Evolutionary conservation across 2,888 invertebrate species (phyloP), one percentile per base, ranked within the genome.

Genomic region (Dusona sp.): DNA sequence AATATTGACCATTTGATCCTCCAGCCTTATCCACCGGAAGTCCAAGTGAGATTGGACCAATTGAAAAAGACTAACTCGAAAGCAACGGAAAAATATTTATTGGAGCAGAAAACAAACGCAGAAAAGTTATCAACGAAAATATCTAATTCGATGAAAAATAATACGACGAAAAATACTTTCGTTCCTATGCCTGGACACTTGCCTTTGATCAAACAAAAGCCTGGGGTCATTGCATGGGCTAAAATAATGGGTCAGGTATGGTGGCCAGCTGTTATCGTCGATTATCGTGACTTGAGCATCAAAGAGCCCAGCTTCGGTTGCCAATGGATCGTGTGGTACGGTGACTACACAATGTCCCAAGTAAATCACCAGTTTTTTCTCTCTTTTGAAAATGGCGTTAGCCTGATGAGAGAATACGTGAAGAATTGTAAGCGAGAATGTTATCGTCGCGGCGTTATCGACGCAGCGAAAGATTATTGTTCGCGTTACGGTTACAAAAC

Each of bases 311-410:
- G 85, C 79, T 91, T 92, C 36, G 92, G 92, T 64, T 92, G 91
- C 84, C 93, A 93, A 22, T 93, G 93, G 94, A 92, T 94, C 11
- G 90, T 93, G 88, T 93, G 94, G 93, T 94, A 94, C 84, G 94
- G 93, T 1, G 94, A 94, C 87, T 91, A 90, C 54, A 89, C 90
- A 48, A 86, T 93, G 83, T 93, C 93, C 2, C 90, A 93, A 90
- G 93, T 94, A 1, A 54, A 88, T 80, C 72, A 85, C 61, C 83
- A 67, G 33, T 85, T 61, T 61, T 85, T 83, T 33, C 61, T 83
- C 61, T 54, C 54, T 0, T 87, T 84, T 68, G 85, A 54, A 0
- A 78, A 64, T 9, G 83, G 83, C 1, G 79, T 87, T 0, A 19
- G 7, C 3, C 77, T 74, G 54, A 80, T 85, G 85, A 85, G 68